Evolutionary conservation across 2,113 vertebrate genomes (phyloP).

Genomic region (Otis tarda): DNA sequence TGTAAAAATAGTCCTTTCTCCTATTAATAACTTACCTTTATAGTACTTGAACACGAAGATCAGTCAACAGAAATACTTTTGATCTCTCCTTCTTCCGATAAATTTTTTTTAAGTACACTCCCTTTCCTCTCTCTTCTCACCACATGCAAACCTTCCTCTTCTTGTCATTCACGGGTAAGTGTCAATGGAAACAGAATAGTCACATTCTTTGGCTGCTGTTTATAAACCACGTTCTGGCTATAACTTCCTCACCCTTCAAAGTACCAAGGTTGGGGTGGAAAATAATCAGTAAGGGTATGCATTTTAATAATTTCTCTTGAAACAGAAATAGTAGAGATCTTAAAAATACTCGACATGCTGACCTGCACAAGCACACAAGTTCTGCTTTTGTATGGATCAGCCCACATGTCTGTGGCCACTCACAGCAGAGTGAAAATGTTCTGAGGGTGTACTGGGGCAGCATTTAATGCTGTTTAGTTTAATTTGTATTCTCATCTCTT

Average conservation of each 20-base stretch:
- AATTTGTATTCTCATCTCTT: neutral
- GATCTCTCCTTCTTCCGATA: neutral
- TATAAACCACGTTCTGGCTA: neutral
- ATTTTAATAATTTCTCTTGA: neutral
- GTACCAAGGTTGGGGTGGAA: neutral
- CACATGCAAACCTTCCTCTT: neutral
- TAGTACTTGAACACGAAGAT: neutral
- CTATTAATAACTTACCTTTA: neutral
- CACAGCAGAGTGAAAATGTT: neutral
- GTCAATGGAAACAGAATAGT: neutral
- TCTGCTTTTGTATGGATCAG: neutral
- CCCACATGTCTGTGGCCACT: neutral
- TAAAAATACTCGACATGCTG: neutral
- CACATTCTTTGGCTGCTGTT: neutral
- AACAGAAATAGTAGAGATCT: neutral
- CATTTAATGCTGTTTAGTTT: neutral
- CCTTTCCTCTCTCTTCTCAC: neutral
- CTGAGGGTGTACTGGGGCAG: neutral
- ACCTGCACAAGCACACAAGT: neutral
- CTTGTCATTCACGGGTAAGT: neutral
- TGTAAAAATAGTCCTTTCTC: neutral
- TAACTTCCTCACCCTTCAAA: neutral
- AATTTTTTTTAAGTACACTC: neutral
- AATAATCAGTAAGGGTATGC: neutral
- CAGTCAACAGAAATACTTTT: neutral